These are phyloP conservation scores for Bradypodion ventrale DNA, from an alignment of 2,797 vertebrate genomes.

Conservation along the genomic window DNA sequence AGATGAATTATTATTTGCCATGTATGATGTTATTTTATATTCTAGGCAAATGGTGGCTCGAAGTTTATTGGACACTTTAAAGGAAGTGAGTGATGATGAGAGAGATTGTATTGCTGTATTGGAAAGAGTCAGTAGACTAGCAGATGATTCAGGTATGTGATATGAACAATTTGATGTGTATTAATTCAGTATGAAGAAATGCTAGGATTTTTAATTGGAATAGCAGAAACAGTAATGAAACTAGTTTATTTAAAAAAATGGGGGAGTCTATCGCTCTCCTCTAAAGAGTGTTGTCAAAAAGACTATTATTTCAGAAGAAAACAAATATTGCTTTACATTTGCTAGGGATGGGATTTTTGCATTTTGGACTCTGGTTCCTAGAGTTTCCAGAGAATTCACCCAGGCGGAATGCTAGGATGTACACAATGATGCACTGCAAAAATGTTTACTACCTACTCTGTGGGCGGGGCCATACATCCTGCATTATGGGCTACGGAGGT, in stretches of 20 bases:
- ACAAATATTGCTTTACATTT: neutral
- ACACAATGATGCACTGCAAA: too few relatives aligned
- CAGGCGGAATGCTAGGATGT: too few relatives aligned
- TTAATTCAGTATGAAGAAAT: slow-evolving; percentile 17
- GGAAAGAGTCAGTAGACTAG: slow-evolving; percentile 87
- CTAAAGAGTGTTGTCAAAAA: neutral
- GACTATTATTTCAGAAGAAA: neutral
- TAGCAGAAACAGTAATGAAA: neutral
- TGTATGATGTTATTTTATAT: slow-evolving; percentile 52
- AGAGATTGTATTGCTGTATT: slow-evolving; percentile 87
- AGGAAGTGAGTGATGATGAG: slow-evolving; percentile 88
- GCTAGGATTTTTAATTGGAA: slow-evolving; percentile 1
- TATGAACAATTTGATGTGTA: slow-evolving; percentile 28
- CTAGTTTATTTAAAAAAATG: neutral
- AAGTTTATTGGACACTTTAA: slow-evolving; percentile 89
- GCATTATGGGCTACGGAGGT: too few relatives aligned
- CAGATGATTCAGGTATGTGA: slow-evolving; percentile 86
- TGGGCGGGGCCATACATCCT: too few relatives aligned
- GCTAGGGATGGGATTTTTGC: too few relatives aligned
- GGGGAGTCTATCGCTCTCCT: neutral
- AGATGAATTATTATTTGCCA: neutral
- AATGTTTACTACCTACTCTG: too few relatives aligned
- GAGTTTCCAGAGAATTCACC: too few relatives aligned
- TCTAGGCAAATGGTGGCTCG: slow-evolving; percentile 91
- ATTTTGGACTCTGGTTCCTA: too few relatives aligned